Conservation (phyloP, 2,797 vertebrate species). For the Gallinago stenura region DNA sequence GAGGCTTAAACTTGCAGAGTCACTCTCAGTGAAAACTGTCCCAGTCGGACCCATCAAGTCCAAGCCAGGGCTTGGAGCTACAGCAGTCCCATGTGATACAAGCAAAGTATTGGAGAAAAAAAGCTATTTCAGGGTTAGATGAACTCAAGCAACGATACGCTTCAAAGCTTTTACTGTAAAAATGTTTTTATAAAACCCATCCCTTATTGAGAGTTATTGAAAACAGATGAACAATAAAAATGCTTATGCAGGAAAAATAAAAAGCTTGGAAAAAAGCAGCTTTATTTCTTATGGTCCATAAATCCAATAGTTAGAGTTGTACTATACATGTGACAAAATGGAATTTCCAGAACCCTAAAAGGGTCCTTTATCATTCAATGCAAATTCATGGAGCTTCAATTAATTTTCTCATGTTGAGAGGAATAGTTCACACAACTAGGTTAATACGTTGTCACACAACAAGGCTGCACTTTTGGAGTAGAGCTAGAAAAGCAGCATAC, state of each 20-base stretch:
- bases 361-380: not conserved
- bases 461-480: not conserved
- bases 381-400: not conserved
- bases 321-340: not conserved
- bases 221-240: conserved; percentile 74
- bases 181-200: conserved; percentile 40
- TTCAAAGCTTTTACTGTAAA: conserved; percentile 45
- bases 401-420: not conserved
- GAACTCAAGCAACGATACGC: not conserved
- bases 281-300: conserved; percentile 21
- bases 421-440: not conserved
- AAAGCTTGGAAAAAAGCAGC: not conserved
- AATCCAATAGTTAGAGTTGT: not conserved
- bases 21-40: not conserved
- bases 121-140: conserved; percentile 27
- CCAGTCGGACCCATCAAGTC: not conserved
- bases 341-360: not conserved
- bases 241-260: conserved; percentile 31
- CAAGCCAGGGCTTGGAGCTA: not conserved
- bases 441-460: not conserved
- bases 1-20: not conserved
- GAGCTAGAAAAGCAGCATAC: not conserved
- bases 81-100: not conserved
- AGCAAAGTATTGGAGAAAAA: conserved; percentile 1
- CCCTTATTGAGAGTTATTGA: conserved; percentile 60